Evolutionary conservation across 2,888 invertebrate species (phyloP), one percentile per base, ranked within the genome.

Genomic region (Brenthis daphne): DNA sequence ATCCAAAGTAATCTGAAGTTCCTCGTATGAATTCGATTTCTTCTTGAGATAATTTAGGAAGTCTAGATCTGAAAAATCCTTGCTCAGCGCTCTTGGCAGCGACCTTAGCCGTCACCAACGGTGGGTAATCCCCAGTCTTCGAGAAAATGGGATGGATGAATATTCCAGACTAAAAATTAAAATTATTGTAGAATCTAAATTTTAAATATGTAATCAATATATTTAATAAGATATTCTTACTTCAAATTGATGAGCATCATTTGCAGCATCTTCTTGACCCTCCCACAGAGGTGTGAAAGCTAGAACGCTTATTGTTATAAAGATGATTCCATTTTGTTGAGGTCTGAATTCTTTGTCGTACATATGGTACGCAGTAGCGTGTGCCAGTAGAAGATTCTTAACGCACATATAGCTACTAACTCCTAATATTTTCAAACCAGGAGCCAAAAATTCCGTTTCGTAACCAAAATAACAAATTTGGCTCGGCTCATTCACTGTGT

Each of bases 121-220:
- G 83, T 1, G 95, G 95, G 81, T 94, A 95, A 78, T 94, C 94
- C 5, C 95, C 95, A 0, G 84, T 82, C 70, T 86, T 84, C 0
- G 93, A 90, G 77, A 93, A 94, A 64, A 95, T 94, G 0, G 95
- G 94, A 85, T 95, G 90, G 1, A 89, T 87, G 74, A 94, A 94
- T 90, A 94, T 93, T 13, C 93, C 94, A 73, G 92, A 83, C 92
- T 93, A 85, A 90, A 67, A 57, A 29, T 29, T 20, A 14, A 47
- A 16, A 48, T 13, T 20, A 54, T 20, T 33, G 13, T 51, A 51
- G 13, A 12, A 29, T 33, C 16, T 57, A 57, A 57, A n/a, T 16
- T 57, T 57, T 47, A 6, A 16, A 11, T 43, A 11, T 43, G 37
- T 43, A 11, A 14, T 14, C 51, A 16, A 53, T 8, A 8, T 43